Evolutionary conservation across 2,113 vertebrate genomes (phyloP), one percentile per base, ranked within the genome.

Genomic region (Sceloporus undulatus): DNA sequence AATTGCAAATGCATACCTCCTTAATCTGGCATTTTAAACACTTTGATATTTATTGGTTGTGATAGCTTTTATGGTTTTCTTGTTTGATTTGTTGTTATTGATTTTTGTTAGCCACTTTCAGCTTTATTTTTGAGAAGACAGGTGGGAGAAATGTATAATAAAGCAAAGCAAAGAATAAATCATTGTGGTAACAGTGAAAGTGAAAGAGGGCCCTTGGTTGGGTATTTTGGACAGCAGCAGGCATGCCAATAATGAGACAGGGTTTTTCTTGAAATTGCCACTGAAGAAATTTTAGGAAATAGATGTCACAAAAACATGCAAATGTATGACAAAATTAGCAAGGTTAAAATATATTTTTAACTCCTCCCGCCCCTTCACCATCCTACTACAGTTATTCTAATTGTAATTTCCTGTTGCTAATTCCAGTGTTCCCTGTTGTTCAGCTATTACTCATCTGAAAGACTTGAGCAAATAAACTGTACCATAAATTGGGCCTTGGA

Each of bases 401-500:
- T 40, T 54, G 5, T 29, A 73, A 77, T 83, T 79, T 87, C 56
- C 29, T 85, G 54, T 16, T 79, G 56, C 54, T 54, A 62, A 54
- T 90, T 73, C 70, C 40, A 73, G 4, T 88, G 40, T 65, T 88
- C 74, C 89, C 29, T 85, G 75, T 86, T 80, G n/a, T 59, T 92
- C 78, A 92, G 84, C 75, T 16, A 88, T 81, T 38, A 62, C 78
- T 92, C 87, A 62, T 79, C 76, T 87, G 40, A 89, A 1, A 62
- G 59, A 62, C 59, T 62, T 4, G 14, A 13, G 79, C 90, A 88
- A 85, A 83, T 88, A 25, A 87, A 89, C 70, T 42, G 38, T 75
- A 84, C 9, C 87, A 40, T 34, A 4, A 91, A 91, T 87, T 56
- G 86, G 92, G 52, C 78, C 29, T 84, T 92, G 88, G 76, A 87